Evolutionary conservation across 2,888 invertebrate genomes (phyloP).

Genomic region (Drosophila suboccidentalis): DNA sequence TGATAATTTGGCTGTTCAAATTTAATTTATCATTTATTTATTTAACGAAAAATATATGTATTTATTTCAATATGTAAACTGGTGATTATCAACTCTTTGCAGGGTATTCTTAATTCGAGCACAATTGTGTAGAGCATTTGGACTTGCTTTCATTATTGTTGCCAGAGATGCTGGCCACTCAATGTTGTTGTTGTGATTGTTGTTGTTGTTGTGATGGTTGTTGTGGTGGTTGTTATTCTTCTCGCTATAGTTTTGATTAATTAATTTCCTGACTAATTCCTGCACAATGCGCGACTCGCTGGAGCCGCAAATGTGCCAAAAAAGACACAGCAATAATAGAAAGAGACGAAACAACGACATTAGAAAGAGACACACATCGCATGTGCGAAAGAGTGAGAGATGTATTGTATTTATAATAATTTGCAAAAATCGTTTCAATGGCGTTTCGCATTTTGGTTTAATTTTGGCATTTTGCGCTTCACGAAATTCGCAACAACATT

Average conservation of each 20-base stretch:
- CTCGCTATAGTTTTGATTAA: constrained; percentile 76
- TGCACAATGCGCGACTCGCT: constrained; percentile 75
- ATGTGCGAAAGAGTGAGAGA: background rate
- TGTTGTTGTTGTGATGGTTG: constrained; percentile 14
- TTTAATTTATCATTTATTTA: background rate
- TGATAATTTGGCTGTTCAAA: background rate
- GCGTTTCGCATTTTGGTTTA: constrained; percentile 35
- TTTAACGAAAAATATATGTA: background rate
- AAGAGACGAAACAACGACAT: background rate
- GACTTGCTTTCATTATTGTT: constrained; percentile 27
- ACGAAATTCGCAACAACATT: constrained; percentile 33
- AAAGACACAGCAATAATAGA: constrained; percentile 25
- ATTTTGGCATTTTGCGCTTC: constrained; percentile 41
- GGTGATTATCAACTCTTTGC: background rate
- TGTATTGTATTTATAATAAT: background rate
- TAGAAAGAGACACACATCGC: background rate
- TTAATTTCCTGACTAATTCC: constrained; percentile 81
- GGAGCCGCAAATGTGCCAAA: constrained; percentile 74
- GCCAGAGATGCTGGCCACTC: constrained; percentile 43
- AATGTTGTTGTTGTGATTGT: constrained; percentile 29
- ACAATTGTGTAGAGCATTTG: background rate
- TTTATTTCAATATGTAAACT: background rate
- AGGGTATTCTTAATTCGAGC: constrained; percentile 13
- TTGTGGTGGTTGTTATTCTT: constrained; percentile 32
- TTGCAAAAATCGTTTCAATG: constrained; percentile 44